Evolutionary conservation across 2,888 invertebrate genomes (phyloP).

Genomic region (Helobdella robusta): DNA sequence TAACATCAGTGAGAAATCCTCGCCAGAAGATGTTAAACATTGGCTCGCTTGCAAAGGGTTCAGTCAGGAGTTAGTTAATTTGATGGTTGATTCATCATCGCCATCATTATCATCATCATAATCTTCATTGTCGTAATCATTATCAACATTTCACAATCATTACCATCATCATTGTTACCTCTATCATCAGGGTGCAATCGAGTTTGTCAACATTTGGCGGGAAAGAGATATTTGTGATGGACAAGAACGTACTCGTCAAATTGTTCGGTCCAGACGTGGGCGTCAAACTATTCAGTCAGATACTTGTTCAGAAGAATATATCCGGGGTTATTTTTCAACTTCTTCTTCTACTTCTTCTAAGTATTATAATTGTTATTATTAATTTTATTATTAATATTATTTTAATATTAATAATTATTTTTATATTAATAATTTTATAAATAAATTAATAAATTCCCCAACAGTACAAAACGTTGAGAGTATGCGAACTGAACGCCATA

Average conservation of each 20-base stretch:
- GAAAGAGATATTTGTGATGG: conserved; percentile 23
- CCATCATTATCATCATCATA: neutral
- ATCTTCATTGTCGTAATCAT: neutral
- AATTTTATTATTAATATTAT: neutral
- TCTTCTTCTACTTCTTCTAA: no score
- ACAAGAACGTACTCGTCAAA: conserved; percentile 14
- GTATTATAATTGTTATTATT: no score
- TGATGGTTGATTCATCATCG: no score
- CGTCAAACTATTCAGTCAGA: conserved; percentile 12
- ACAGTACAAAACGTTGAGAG: conserved; percentile 22
- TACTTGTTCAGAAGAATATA: conserved; percentile 16
- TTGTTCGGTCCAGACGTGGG: conserved; percentile 16
- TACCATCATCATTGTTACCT: neutral
- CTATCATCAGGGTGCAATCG: conserved; percentile 9
- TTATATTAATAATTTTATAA: neutral
- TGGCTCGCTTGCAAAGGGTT: conserved; percentile 21
- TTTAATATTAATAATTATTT: neutral
- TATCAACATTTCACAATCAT: neutral
- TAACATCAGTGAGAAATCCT: conserved; percentile 13
- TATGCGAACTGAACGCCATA: conserved; percentile 15
- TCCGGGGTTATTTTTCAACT: conserved; percentile 11
- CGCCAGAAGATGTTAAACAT: conserved; percentile 13
- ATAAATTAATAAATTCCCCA: neutral
- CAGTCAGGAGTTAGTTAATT: conserved; percentile 5
- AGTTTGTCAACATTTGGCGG: conserved; percentile 17